Conservation (phyloP, 2,888 invertebrate genomes). For the Papilio elwesi region DNA sequence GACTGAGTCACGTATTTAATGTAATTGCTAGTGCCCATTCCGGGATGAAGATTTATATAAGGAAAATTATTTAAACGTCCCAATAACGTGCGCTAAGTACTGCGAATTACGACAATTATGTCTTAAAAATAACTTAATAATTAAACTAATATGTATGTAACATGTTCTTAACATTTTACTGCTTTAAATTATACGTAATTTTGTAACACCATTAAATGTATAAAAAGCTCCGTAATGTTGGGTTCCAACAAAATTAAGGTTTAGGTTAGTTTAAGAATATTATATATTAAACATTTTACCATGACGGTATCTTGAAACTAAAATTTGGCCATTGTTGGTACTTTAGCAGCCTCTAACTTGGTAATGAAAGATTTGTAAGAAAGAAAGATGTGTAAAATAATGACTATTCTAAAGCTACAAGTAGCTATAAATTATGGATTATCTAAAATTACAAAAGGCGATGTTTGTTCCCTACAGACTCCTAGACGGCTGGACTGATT, state of each 20-base stretch:
- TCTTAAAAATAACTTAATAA: conserved; percentile 22
- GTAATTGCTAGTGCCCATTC: conserved; percentile 39
- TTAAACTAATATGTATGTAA: conserved; percentile 29
- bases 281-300: too few relatives aligned
- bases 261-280: too few relatives aligned
- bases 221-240: neutral
- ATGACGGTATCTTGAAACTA: neutral
- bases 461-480: too few relatives aligned
- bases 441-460: too few relatives aligned
- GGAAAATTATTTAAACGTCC: conserved; percentile 40
- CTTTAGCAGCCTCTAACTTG: too few relatives aligned
- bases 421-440: too few relatives aligned
- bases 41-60: conserved; percentile 32
- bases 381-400: too few relatives aligned
- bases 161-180: neutral
- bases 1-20: conserved; percentile 62
- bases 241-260: neutral
- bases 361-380: too few relatives aligned
- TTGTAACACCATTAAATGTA: neutral
- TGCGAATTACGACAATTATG: conserved; percentile 35
- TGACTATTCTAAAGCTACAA: too few relatives aligned
- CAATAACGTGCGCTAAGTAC: conserved; percentile 22
- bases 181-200: conserved; percentile 13
- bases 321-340: neutral
- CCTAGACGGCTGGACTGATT: too few relatives aligned